A percentile compares a stretch with the other conserved stretches of the same genome.
phyloP scores from a whole-genome alignment of 2,797 vertebrate species.

The Mionectes olivaceus region DNA sequence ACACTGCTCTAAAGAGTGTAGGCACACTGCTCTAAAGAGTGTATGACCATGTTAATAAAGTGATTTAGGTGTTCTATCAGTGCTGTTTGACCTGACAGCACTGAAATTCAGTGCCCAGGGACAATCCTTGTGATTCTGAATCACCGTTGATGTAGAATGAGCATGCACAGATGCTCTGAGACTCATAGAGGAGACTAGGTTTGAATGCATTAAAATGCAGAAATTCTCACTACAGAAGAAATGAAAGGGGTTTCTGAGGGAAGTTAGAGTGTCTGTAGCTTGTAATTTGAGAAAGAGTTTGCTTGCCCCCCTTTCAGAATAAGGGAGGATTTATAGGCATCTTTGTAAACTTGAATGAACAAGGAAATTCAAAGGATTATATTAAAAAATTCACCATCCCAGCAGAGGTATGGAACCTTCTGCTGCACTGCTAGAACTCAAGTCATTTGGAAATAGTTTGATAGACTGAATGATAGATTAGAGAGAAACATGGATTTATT shows the following conservation, averaged over 20 bases:
- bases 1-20: background rate
- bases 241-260: background rate
- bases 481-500: slow-evolving; percentile 72
- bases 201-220: background rate
- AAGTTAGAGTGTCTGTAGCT: background rate
- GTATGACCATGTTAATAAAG: background rate
- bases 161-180: background rate
- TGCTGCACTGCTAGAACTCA: background rate
- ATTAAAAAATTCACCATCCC: background rate
- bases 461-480: slow-evolving; percentile 63
- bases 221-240: background rate
- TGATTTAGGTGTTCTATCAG: background rate
- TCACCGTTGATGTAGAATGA: background rate
- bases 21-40: background rate
- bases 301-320: background rate
- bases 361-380: slow-evolving; percentile 35
- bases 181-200: background rate
- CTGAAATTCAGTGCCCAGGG: background rate
- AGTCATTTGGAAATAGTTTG: slow-evolving; percentile 64
- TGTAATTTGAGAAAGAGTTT: background rate
- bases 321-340: background rate
- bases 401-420: slow-evolving; percentile 23
- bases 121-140: background rate
- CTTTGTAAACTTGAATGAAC: background rate
- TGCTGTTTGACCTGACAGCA: background rate